These are phyloP conservation scores for Lasioglossum baleicum DNA, from an alignment of 1,140 invertebrate genomes.

Conservation along the genomic window DNA sequence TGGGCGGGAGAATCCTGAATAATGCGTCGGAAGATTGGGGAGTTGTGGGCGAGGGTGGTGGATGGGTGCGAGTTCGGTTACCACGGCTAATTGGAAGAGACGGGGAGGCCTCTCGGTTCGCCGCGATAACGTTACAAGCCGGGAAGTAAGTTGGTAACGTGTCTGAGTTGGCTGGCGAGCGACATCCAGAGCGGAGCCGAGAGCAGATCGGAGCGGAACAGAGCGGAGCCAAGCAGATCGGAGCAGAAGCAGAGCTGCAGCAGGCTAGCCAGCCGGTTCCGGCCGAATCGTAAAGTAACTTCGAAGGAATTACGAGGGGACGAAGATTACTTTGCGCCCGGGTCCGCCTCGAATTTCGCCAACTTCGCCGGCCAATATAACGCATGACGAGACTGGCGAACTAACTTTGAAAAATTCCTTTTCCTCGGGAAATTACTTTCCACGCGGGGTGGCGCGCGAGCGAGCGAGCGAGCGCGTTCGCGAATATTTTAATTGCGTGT, in stretches of 20 bases:
- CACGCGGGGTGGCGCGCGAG: not conserved
- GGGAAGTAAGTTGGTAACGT: constrained; percentile 46
- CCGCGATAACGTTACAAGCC: constrained; percentile 51
- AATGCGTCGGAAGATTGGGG: constrained; percentile 22
- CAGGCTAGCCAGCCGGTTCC: constrained; percentile 16
- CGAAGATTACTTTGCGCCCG: constrained; percentile 43
- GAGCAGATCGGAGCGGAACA: no score
- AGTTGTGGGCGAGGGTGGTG: not conserved
- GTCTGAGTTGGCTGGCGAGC: not conserved
- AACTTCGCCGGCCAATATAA: not conserved
- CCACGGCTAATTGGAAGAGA: constrained; percentile 38
- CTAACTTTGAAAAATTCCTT: constrained; percentile 34
- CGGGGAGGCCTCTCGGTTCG: constrained; percentile 11
- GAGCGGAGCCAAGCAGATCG: no score
- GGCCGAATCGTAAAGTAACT: constrained; percentile 45
- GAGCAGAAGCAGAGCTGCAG: not conserved
- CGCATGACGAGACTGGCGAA: not conserved
- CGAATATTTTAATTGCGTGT: constrained; percentile 37
- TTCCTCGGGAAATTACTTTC: constrained; percentile 18
- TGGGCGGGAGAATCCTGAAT: constrained; percentile 21
- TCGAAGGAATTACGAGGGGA: constrained; percentile 44
- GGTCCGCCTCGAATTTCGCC: constrained; percentile 16
- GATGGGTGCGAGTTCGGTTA: constrained; percentile 33
- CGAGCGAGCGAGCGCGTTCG: not conserved
- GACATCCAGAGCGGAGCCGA: not conserved